Conservation (phyloP, 2,113 vertebrate genomes). For the Uria aalge region DNA sequence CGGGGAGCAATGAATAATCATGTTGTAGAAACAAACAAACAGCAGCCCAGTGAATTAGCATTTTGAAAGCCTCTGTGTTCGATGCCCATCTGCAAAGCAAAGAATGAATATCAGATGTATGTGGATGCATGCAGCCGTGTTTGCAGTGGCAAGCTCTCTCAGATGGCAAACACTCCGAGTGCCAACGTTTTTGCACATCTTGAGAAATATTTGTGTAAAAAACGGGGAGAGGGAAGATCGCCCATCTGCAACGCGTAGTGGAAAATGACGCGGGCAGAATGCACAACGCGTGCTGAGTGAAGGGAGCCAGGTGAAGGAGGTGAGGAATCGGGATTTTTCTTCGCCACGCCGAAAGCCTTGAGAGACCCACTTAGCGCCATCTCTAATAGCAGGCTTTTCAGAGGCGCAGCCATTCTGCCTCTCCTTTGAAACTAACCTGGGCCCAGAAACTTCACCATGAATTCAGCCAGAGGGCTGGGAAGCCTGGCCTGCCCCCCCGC, state of each 20-base stretch:
- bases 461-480: not conserved
- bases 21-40: not conserved
- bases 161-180: constrained; percentile 30
- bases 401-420: not conserved
- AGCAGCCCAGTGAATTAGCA: not conserved
- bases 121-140: not conserved
- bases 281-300: not conserved
- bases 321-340: not conserved
- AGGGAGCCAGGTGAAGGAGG: not conserved
- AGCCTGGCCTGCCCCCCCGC: not conserved
- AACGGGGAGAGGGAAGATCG: not conserved
- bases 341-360: not conserved
- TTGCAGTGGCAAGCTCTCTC: not conserved
- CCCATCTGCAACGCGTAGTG: not conserved
- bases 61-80: constrained; percentile 33
- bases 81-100: constrained; percentile 2
- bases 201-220: not conserved
- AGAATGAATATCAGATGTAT: not conserved
- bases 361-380: not conserved
- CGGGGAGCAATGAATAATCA: not conserved
- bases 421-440: not conserved
- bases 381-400: not conserved
- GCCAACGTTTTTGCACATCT: not conserved
- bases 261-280: not conserved
- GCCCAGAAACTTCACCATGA: not conserved